Conservation (phyloP, 2,797 vertebrate species). For the Premnoplex brunnescens region DNA sequence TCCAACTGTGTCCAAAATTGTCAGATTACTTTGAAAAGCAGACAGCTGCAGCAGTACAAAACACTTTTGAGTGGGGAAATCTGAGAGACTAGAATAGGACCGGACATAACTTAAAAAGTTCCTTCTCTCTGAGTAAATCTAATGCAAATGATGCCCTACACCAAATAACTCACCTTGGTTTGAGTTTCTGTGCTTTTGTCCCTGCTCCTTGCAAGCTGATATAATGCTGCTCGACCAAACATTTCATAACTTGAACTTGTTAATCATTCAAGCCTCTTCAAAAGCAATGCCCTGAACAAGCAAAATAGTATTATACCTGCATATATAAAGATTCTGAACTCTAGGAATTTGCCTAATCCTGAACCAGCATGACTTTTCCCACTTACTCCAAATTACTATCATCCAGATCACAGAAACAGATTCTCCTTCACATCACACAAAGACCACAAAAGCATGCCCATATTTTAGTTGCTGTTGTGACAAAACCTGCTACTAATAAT, state of each 20-base stretch:
- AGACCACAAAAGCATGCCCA: not conserved
- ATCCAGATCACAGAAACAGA: not conserved
- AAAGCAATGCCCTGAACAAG: not conserved
- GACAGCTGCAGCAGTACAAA: not conserved
- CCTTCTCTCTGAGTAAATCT: not conserved
- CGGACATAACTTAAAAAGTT: not conserved
- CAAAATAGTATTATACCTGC: not conserved
- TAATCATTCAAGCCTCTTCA: not conserved
- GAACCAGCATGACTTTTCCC: not conserved
- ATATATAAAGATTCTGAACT: not conserved
- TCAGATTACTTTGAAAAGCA: not conserved
- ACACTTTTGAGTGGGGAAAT: not conserved
- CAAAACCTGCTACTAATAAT: not conserved
- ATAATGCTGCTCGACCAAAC: accelerated
- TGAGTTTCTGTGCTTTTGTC: not conserved
- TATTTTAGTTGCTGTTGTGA: not conserved
- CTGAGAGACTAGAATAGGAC: not conserved
- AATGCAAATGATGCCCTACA: not conserved
- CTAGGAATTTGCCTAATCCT: not conserved
- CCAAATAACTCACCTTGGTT: not conserved
- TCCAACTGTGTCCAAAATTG: not conserved
- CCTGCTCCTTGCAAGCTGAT: not conserved
- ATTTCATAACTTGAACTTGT: not conserved
- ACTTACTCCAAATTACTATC: not conserved
- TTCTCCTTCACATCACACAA: not conserved